Evolutionary conservation across 2,797 vertebrate species (phyloP), one percentile per base, ranked within the genome.

Genomic region (Otus scops): DNA sequence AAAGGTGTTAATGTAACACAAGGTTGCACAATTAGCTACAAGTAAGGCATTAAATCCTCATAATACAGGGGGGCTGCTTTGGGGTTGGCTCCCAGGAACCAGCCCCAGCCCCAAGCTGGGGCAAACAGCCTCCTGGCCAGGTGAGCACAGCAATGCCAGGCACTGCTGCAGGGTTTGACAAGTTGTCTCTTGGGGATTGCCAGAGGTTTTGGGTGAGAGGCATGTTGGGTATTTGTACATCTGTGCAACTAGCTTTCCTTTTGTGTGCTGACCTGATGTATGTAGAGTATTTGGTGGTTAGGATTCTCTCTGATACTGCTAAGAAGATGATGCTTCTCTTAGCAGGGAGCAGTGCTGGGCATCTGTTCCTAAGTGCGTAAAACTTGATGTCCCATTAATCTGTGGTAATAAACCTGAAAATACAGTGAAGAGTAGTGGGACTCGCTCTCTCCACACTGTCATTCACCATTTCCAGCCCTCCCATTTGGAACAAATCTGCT

Each of bases 101-200:
- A 1, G 3, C 23, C 9, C 48, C 34, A 17, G 38, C n/a, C 19
- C 20, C 36, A 60, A 9, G 9, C 10, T 63, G 34, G 28, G n/a
- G 21, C 39, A 69, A 69, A 34, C 15, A 59, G 4, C 26, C 64
- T 67, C 30, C 10, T 1, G 1, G 26, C 17, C 7, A 1, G 38
- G 28, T 20, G 11, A 69, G 8, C 32, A 24, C 15, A 61, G 2
- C 34, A 19, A 5, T 18, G 47, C 36, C 5, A 0, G 24, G 22
- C 30, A 43, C 13, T 5, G 18, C 36, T 2, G 0, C 21, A 24
- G 12, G 5, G 11, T 9, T 13, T 75, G 51, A 19, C 2, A 1
- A 70, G 36, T 17, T 81, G 26, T 39, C 16, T 59, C 3, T 28
- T 16, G 12, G 13, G 11, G 7, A 23, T 27, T 77, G 27, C 5